Evolutionary conservation across 1,140 invertebrate species (phyloP), one percentile per base, ranked within the genome.

Genomic region (Neodiprion pinetum): DNA sequence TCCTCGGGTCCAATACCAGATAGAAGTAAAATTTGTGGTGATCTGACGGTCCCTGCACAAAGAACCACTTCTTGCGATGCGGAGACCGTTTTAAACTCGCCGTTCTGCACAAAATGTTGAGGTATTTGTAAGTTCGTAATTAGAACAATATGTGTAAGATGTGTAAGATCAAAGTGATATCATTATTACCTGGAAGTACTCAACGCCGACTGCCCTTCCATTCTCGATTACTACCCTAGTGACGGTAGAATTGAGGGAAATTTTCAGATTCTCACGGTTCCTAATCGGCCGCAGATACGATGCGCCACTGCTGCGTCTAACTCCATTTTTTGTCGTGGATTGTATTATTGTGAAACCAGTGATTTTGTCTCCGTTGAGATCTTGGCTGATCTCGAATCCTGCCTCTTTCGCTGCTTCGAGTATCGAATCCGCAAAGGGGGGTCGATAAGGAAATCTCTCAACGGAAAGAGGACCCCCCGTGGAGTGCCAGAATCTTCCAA

Each of bases 261-360:
- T 88, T 76, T 94, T 90, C 0, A 97, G 87, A 85, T 97, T 97
- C 4, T 85, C 82, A 17, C 92, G 86, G 75, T 91, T 78, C 28
- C 90, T 83, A 53, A 87, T 84, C 4, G 93, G 93, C 53, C 90
- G 80, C 0, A 95, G 81, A 81, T 92, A 95, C 0, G 92, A 92
- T 75, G 89, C 87, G 4, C 92, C 88, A 17, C 90, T 90, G 80
- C 91, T 94, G 78, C 93, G 90, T 66, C 94, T 86, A 7, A 91
- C 90, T 1, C 94, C 94, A 74, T 92, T 84, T 71, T 91, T 88
- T 50, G 74, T 91, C 9, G 91, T 92, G 67, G 84, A 91, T 85
- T 90, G 92, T 68, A 81, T 80, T 0, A 89, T 69, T 12, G 81
- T 84, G 73, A 90, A 87, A 2, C 90, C 90, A 1, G 84, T 86